Base-by-base conservation (phyloP, 2,113 vertebrate genomes). In the Ariopsis seemanni region DNA sequence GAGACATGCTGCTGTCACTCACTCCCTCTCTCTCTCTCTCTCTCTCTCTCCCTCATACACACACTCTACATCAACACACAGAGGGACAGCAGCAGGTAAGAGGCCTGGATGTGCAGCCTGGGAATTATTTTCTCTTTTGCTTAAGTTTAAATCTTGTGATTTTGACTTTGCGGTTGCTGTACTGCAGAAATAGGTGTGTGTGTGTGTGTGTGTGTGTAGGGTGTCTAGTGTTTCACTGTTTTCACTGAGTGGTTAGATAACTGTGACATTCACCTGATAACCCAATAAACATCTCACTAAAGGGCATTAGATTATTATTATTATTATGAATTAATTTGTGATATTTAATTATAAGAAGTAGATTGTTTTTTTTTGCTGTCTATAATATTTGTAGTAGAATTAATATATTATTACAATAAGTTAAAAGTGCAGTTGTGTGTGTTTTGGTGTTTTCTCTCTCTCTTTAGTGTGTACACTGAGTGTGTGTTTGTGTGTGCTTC, bases 1-100 rank as follows among this genome's bases (percentile, higher is more conserved):
- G 90, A 86, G 87, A 89, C 88, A 71, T 90, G 71, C 85, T 90
- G 86, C 71, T 90, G 75, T 62, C 79, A 30, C 14, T 71, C 71
- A 25, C 34, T 48, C 72, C 20, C 72, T 27, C 57, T 52, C 14
- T 30, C 67, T 74, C 30, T 9, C 67, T 71, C 60, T 53, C 60
- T 67, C 8, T 72, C 30, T 81, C 48, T 65, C 69, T 53, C 4
- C n/a, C 50, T n/a, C 25, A 34, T 60, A 27, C 74, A 48, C 85
- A 81, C 77, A 81, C 77, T 0, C 52, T n/a, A 14, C 65, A 30
- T 30, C 22, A 53, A 63, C 79, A 30, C 79, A 42, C 81, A 42
- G 65, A 48, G 30, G 34, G 25, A 72, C 18, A n/a, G 85, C 67
- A 82, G 86, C 25, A 87, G 86, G 86, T 87, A 81, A 82, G 42